Percentiles rank a stretch among this genome's conserved stretches.
phyloP scores from a whole-genome alignment of 2,888 invertebrate genomes.

The Pinctada fucata region DNA sequence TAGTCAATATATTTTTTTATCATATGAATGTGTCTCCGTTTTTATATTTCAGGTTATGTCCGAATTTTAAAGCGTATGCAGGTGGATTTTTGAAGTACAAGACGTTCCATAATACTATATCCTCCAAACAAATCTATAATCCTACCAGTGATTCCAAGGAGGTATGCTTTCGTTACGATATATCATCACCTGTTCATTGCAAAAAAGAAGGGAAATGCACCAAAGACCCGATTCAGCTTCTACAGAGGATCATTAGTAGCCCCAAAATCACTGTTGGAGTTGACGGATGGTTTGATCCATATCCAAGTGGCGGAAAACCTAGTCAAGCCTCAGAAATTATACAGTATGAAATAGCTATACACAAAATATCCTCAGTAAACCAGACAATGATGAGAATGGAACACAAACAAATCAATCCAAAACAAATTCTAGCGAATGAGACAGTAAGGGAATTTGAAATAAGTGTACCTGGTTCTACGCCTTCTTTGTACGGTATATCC shows the following conservation, averaged over 20 bases:
- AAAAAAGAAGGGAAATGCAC: neutral
- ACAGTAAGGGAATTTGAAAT: neutral
- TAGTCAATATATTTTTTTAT: neutral
- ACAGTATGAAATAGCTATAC: slow-evolving; percentile 34
- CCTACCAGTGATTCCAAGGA: slow-evolving; percentile 3
- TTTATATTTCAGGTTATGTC: slow-evolving; percentile 42
- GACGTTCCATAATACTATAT: neutral
- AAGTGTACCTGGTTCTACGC: neutral
- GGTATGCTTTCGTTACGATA: slow-evolving; percentile 43
- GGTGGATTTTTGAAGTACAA: slow-evolving; percentile 41
- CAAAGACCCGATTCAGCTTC: slow-evolving; percentile 37
- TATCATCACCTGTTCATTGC: slow-evolving; percentile 38
- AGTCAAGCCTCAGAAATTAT: slow-evolving; percentile 46
- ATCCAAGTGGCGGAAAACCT: slow-evolving; percentile 28
- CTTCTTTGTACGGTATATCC: slow-evolving; percentile 40
- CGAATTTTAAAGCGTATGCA: slow-evolving; percentile 30
- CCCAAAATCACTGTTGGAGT: slow-evolving; percentile 30
- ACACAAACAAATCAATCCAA: neutral
- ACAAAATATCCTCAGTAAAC: slow-evolving; percentile 23
- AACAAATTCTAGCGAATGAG: slow-evolving; percentile 1
- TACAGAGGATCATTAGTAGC: slow-evolving; percentile 29
- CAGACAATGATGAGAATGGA: slow-evolving; percentile 11
- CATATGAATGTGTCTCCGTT: neutral
- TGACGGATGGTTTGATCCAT: slow-evolving; percentile 50
- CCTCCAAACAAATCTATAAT: slow-evolving; percentile 9